These are phyloP conservation scores for Chironomus tentans DNA, from an alignment of 2,888 invertebrate species.

Conservation along the genomic window DNA sequence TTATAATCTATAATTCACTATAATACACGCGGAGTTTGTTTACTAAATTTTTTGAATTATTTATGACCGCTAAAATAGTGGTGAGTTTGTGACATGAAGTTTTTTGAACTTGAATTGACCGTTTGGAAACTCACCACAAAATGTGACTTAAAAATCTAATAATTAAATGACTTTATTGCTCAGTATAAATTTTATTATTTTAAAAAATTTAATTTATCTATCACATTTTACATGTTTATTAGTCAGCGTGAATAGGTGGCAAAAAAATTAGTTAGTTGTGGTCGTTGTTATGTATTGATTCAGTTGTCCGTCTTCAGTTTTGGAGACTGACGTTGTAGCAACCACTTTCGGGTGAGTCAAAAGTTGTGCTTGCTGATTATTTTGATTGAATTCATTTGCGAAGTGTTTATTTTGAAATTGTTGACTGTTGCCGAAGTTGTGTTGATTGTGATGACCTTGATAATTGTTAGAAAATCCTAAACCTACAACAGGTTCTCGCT, in stretches of 20 bases:
- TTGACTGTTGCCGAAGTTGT: not conserved
- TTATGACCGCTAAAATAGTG: too few species aligned
- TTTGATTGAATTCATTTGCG: not conserved
- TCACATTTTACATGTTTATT: too few species aligned
- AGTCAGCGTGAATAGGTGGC: too few species aligned
- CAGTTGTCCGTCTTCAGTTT: not conserved
- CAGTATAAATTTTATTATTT: too few species aligned
- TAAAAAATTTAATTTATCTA: too few species aligned
- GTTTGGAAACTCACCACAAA: too few species aligned
- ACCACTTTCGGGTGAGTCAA: not conserved
- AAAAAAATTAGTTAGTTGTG: not conserved
- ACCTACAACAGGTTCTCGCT: conserved; percentile 16
- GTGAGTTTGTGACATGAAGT: too few species aligned
- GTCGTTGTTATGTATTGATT: not conserved
- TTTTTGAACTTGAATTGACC: too few species aligned
- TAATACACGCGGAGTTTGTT: too few species aligned
- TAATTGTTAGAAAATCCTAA: not conserved
- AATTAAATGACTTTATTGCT: too few species aligned
- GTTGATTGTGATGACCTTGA: not conserved
- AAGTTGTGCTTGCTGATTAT: not conserved
- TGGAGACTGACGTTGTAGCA: not conserved
- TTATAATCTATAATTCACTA: not conserved
- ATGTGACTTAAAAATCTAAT: too few species aligned
- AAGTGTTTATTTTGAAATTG: not conserved
- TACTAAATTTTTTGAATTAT: too few species aligned